phyloP scores from a whole-genome alignment of 2,888 invertebrate species.

The Cremastobaeus sp. region DNA sequence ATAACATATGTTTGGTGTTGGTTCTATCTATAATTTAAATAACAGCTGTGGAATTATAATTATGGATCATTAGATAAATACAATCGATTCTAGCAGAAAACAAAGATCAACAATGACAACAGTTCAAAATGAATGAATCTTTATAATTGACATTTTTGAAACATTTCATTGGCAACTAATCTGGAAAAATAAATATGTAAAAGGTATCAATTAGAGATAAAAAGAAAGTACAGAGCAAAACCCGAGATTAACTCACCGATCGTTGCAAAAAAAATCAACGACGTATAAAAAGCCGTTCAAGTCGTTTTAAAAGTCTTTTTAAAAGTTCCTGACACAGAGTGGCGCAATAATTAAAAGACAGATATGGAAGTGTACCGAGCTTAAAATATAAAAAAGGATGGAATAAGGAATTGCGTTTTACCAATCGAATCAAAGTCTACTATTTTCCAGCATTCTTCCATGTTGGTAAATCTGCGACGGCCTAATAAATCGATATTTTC shows the following conservation, averaged over 20 bases:
- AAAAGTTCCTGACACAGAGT: neutral
- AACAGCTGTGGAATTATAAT: too few species aligned
- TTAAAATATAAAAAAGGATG: slow-evolving; percentile 5
- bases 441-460: slow-evolving; percentile 49
- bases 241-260: slow-evolving; percentile 13
- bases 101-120: too few species aligned
- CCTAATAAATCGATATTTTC: slow-evolving; percentile 46
- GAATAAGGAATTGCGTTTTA: slow-evolving; percentile 25
- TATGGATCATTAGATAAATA: too few species aligned
- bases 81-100: too few species aligned
- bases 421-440: slow-evolving; percentile 47
- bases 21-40: too few species aligned
- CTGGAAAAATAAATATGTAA: neutral
- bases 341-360: neutral
- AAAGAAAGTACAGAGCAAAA: slow-evolving; percentile 3
- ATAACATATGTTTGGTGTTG: too few species aligned
- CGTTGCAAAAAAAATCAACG: neutral
- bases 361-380: neutral
- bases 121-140: too few species aligned
- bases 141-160: too few species aligned
- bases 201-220: neutral
- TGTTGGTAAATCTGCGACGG: slow-evolving; percentile 37
- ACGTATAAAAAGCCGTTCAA: slow-evolving; percentile 3
- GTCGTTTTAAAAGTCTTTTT: neutral
- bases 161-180: too few species aligned